phyloP scores from a whole-genome alignment of 2,888 invertebrate genomes.

The Archips crataeganus region DNA sequence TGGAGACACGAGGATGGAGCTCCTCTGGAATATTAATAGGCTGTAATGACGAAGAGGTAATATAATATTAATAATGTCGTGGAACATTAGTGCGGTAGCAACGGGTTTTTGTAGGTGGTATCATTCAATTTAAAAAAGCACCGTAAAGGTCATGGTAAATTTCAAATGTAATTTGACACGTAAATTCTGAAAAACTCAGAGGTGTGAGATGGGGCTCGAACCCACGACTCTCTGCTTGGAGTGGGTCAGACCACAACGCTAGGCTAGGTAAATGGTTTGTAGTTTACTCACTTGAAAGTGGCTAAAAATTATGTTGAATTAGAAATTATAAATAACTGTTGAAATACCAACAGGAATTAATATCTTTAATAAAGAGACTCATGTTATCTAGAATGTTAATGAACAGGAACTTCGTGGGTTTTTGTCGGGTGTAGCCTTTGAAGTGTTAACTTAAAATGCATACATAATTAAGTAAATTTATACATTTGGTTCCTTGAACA shows the following conservation, averaged over 20 bases:
- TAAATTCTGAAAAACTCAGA: too few species aligned
- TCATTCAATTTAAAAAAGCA: too few species aligned
- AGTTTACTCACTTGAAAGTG: too few species aligned
- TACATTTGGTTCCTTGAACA: constrained; percentile 24
- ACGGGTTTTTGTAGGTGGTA: not conserved
- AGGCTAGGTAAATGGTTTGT: too few species aligned
- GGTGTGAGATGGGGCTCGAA: too few species aligned
- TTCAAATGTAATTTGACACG: too few species aligned
- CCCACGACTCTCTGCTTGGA: too few species aligned
- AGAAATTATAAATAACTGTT: not conserved
- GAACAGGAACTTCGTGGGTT: constrained; percentile 36
- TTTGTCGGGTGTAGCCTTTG: constrained; percentile 24
- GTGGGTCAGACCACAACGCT: too few species aligned
- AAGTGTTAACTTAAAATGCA: constrained; percentile 21
- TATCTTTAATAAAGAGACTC: not conserved
- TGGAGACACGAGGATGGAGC: constrained; percentile 48
- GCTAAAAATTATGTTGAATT: not conserved
- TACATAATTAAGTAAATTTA: not conserved
- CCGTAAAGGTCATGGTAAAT: too few species aligned
- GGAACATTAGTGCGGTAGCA: not conserved
- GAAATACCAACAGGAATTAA: not conserved
- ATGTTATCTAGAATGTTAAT: constrained; percentile 25
- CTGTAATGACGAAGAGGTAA: constrained; percentile 48
- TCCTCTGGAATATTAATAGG: constrained; percentile 54
- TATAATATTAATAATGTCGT: constrained; percentile 24